Base-by-base conservation (phyloP, 2,113 vertebrate species). In the Apistogramma diplotaenia region DNA sequence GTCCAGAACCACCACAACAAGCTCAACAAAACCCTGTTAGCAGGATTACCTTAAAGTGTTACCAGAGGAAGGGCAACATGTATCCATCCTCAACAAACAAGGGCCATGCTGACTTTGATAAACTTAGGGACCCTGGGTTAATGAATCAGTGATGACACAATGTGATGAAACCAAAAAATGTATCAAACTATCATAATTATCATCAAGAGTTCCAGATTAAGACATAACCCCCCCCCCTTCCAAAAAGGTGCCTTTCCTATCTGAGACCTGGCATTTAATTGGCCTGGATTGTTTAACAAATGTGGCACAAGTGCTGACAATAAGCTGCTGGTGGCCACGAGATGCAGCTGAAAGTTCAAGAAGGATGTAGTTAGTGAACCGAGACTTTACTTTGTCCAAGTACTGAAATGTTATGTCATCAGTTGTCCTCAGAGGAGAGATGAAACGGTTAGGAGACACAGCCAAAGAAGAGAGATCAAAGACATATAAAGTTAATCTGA, bases 401-500 rank as follows among this genome's bases (percentile, higher is more conserved):
- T 56, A 35, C 11, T 62, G 23, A 86, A 75, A 74, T 67, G 57
- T 78, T 65, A 33, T 16, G 4, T n/a, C 13, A 37, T 75, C 9
- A 16, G 43, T 8, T 35, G 21, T 76, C 33, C 37, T 25, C 10
- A 49, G 72, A 84, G 27, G 11, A 31, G 21, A 5, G 15, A 73
- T 76, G 76, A 40, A 79, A 79, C 31, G 19, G 81, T 88, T 87
- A 90, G 85, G 78, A 46, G 60, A 79, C 71, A 72, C 54, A 57
- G 61, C 35, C 25, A 76, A 86, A 87, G 78, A 83, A 89, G 75
- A 80, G 18, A 83, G 37, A 55, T 70, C 12, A 53, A 59, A 61
- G 61, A 21, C 8, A 73, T 9, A 40, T 12, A 15, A 60, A 49
- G 10, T 8, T 53, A 55, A 21, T 15, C 7, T 25, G 23, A 65